Conservation (phyloP, 2,113 vertebrate genomes). For the Tiliqua scincoides region DNA sequence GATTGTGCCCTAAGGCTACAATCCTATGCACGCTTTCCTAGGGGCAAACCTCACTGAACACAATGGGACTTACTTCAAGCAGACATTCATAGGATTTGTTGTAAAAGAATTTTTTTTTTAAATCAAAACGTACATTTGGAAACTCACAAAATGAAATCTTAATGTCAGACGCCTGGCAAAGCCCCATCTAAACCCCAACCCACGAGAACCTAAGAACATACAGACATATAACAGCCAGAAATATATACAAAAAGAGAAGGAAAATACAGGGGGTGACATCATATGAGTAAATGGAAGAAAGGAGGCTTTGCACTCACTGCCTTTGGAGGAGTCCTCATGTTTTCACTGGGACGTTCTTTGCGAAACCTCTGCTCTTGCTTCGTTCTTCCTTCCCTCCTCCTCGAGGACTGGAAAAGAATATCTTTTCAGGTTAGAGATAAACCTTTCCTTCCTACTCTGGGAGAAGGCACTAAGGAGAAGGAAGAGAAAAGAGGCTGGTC, state of each 20-base stretch:
- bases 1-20: too few species aligned
- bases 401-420: constrained; percentile 16
- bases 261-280: background rate
- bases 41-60: too few species aligned
- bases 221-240: background rate
- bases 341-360: constrained; percentile 6
- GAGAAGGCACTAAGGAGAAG: constrained; percentile 49
- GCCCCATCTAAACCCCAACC: background rate
- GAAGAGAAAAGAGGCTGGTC: constrained; percentile 36
- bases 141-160: background rate
- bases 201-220: background rate
- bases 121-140: background rate
- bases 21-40: too few species aligned
- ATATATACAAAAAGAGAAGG: background rate
- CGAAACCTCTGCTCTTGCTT: background rate
- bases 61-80: too few species aligned
- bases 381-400: constrained; percentile 45
- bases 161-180: background rate
- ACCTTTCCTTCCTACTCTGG: constrained; percentile 53
- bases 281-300: background rate
- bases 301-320: constrained; percentile 39
- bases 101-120: too few species aligned
- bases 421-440: constrained; percentile 34
- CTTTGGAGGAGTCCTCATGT: constrained; percentile 58
- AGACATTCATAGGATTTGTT: too few species aligned